phyloP scores from a whole-genome alignment of 2,797 vertebrate genomes.

The Anabas testudineus region DNA sequence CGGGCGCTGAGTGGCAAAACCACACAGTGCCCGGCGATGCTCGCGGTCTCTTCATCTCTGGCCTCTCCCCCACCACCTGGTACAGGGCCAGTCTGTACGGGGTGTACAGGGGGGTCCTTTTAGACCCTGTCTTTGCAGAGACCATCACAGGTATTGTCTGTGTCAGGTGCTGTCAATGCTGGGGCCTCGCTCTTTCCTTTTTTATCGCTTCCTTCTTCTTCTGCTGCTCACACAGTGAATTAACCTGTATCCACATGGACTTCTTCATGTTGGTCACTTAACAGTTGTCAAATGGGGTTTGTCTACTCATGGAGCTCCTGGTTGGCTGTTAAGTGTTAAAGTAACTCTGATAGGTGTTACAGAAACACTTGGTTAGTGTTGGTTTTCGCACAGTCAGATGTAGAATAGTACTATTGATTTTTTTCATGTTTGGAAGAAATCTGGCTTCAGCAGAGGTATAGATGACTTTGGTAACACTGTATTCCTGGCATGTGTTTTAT shows the following conservation, averaged over 20 bases:
- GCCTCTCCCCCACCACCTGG: conserved; percentile 87
- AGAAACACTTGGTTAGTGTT: not conserved
- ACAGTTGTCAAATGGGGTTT: conserved; percentile 1
- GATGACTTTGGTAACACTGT: not conserved
- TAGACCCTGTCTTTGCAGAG: conserved; percentile 89
- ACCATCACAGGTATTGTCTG: conserved; percentile 95
- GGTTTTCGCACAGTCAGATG: not conserved
- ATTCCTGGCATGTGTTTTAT: not conserved
- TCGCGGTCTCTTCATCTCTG: conserved; percentile 81
- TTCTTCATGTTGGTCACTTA: conserved; percentile 1
- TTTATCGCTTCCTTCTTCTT: conserved; percentile 40
- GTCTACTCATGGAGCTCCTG: not conserved
- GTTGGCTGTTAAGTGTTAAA: conserved; percentile 11
- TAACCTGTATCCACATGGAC: conserved; percentile 9
- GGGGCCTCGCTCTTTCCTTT: conserved; percentile 37
- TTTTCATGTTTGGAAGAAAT: not conserved
- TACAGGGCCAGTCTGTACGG: conserved; percentile 89
- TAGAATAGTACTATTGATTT: not conserved
- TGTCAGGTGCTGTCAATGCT: conserved; percentile 26
- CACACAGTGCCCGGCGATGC: conserved; percentile 84
- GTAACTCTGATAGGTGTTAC: not conserved
- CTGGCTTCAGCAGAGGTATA: not conserved
- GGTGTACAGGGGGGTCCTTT: conserved; percentile 82
- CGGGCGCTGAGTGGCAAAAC: conserved; percentile 80
- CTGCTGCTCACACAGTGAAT: conserved; percentile 34